Evolutionary conservation across 2,888 invertebrate species (phyloP), one percentile per base, ranked within the genome.

Genomic region (Tricholauxania praeusta): DNA sequence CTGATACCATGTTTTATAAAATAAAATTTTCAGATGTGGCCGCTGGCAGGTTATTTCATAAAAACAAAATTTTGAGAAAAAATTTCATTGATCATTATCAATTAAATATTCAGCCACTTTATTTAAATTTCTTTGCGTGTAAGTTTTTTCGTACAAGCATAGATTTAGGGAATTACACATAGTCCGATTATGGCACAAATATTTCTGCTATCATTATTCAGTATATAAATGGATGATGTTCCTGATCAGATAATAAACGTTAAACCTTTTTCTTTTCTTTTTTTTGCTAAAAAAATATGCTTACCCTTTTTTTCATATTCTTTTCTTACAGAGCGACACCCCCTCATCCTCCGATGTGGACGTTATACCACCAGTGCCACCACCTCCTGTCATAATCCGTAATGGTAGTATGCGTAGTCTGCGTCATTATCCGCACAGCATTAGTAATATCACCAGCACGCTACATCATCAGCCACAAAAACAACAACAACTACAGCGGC

Each of bases 311-410:
- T 70, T 57, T 59, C 66, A 19, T 17, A 22, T 74, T 67, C 71
- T 32, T 66, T 49, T 71, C 32, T 79, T 79, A 28, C 79, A 87
- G 86, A 83, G 81, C 72, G 87, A 87, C 79, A 82, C 83, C 62
- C 80, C 81, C 10, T 84, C 85, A 73, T 80, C 83, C 75, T 84
- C 83, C 77, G 87, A 87, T 81, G 84, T 84, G 74, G 87, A 87
- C 74, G 76, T 77, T 53, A 86, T 87, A 80, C 87, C 87, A 75
- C 87, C 87, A 63, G 85, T 87, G 75, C 87, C 87, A 72, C 86
- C 87, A 15, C 86, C 87, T 70, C 85, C 86, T 15, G 68, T 83
- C 62, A 81, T 83, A 74, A 84, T 84, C 70, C 85, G 84, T 57
- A 84, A 85, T 74, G 85, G 83, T 76, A 84, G 85, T 78, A 78